Base-by-base conservation (phyloP, 1,140 invertebrate genomes). In the Polypedilum vanderplanki region DNA sequence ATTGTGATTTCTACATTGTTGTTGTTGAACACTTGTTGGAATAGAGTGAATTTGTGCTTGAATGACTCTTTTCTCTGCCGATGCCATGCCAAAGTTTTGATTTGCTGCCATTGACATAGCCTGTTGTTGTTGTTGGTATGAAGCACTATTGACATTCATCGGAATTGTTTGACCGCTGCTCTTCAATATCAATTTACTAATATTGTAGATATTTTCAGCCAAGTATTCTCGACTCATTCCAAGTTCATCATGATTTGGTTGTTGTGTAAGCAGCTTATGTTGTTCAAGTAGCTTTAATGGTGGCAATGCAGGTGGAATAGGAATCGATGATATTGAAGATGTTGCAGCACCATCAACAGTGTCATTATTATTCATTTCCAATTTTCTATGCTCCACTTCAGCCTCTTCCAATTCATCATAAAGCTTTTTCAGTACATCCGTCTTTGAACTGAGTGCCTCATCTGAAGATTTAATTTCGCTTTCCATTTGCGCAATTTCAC, bases 401-500 rank as follows among this genome's bases (percentile, higher is more conserved):
- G 87, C 85, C 77, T 86, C 84, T 41, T 88, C 85, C 74, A 92
- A 81, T 77, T 92, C 89, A 75, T 84, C 80, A 64, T 88, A 87
- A 41, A 92, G 82, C 75, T 85, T 86, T 74, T 90, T 87, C 7
- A 92, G 79, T 10, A 88, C 82, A 75, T 85, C 84, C 78, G 88
- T 84, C 80, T 90, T 87, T 41, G 85, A 85, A 75, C 88, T 85
- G 22, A 92, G 80, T 77, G 88, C 85, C 75, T 85, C 85, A 74
- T 90, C 87, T 18, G 88, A 87, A 76, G 87, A 87, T 70, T 86
- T 83, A 75, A 93, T 78, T 46, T 89, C 88, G 17, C 86, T 81
- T 65, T 88, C 85, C 74, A 88, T 87, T 65, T 85, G 82, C 77
- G 90, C 87, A 79, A 90, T 88, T 78, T 91, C 88, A 74, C 87